phyloP scores from a whole-genome alignment of 2,113 vertebrate species.

The Podarcis muralis region DNA sequence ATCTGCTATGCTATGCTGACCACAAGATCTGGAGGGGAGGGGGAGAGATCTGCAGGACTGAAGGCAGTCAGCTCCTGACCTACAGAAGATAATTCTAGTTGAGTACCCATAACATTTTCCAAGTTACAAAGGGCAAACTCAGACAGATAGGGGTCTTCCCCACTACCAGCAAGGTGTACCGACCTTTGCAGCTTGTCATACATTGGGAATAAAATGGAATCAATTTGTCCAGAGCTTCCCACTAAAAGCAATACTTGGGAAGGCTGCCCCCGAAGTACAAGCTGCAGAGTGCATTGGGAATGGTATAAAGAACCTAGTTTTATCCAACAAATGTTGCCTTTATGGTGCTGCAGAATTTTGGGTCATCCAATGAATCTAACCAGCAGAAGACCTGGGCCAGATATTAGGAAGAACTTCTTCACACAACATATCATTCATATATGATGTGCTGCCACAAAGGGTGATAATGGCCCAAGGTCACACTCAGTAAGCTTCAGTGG shows the following conservation, averaged over 20 bases:
- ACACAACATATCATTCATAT: too few relatives aligned
- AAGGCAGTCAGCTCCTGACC: neutral
- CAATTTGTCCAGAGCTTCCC: neutral
- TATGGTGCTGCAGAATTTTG: neutral
- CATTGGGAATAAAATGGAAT: neutral
- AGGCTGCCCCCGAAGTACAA: neutral
- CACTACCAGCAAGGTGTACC: neutral
- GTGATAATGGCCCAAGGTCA: too few relatives aligned
- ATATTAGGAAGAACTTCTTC: too few relatives aligned
- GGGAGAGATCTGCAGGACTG: neutral
- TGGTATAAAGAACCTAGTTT: neutral
- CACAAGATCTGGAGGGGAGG: too few relatives aligned
- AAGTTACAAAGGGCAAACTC: neutral
- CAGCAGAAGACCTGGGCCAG: too few relatives aligned
- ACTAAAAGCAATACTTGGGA: neutral
- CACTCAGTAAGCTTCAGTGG: too few relatives aligned
- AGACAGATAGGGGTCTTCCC: neutral
- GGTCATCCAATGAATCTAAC: too few relatives aligned
- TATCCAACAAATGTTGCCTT: neutral
- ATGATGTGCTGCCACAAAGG: too few relatives aligned
- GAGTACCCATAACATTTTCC: neutral
- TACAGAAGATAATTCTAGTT: neutral
- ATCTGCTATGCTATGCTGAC: neutral
- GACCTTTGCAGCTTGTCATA: neutral
- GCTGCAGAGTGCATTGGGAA: neutral